Evolutionary conservation across 2,888 invertebrate species (phyloP), one percentile per base, ranked within the genome.

Genomic region (Agrotis puta): DNA sequence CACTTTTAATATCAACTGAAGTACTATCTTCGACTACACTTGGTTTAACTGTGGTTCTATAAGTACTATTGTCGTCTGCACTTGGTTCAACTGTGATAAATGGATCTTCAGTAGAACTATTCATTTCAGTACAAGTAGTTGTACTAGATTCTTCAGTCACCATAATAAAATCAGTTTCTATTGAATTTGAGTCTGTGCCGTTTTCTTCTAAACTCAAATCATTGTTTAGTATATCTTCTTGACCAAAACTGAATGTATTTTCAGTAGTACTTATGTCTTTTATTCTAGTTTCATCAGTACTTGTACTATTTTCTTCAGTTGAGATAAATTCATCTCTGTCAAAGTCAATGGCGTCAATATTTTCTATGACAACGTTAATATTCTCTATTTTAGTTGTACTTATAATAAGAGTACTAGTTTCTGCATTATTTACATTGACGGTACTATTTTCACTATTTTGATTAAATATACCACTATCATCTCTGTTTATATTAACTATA

Each of bases 41-140:
- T 9, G 24, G 61, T 54, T 68, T 45, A 9, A 33, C 16, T n/a
- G 82, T 81, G 14, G 74, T 65, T 33, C 70, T 65, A 20, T 58
- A 59, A n/a, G 39, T 53, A 45, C 51, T 7, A 53, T 7, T 24
- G 16, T 24, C 24, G 16, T 24, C 16, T 24, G 7, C 9, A 48
- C 33, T 47, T 61, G 22, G 13, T 63, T 43, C 61, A 13, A 43
- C 16, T 5, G 39, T 47, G 11, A 39, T 39, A 9, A 39, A 39
- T 39, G 39, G 39, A 39, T 16, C 14, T 24, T 48, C 20, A 13
- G 82, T 81, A 9, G 70, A 14, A 13, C 13, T 11, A 47, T 48
- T 24, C 11, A 43, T 27, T 11, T n/a, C 20, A 16, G 27, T 61
- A 56, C 53, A 20, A 22, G 43, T n/a, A 6, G 24, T 48, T 73